Evolutionary conservation across 2,113 vertebrate species (phyloP).

Genomic region (Eurystomus gularis): DNA sequence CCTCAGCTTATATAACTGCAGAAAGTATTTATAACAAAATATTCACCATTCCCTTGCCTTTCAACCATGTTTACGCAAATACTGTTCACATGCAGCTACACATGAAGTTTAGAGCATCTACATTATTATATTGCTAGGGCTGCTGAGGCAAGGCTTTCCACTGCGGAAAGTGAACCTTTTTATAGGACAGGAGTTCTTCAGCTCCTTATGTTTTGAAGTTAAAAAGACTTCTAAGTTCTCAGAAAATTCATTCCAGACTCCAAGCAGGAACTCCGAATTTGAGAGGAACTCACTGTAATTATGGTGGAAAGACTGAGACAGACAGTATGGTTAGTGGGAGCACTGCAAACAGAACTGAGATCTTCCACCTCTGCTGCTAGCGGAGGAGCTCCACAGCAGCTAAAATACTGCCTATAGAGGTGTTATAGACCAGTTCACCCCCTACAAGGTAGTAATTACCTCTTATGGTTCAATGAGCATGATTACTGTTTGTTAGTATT

Average conservation of each 20-base stretch:
- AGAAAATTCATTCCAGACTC: conserved; percentile 25
- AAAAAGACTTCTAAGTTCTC: conserved; percentile 18
- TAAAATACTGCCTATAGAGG: background rate
- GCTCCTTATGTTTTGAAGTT: background rate
- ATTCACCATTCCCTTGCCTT: conserved; percentile 9
- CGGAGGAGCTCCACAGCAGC: background rate
- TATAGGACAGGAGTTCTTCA: background rate
- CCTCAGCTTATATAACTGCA: conserved; percentile 56
- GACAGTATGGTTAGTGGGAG: background rate
- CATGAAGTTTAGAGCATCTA: background rate
- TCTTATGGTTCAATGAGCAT: background rate
- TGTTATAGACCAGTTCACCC: background rate
- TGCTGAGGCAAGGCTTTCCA: conserved; percentile 26
- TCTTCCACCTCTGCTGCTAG: background rate
- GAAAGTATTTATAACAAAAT: conserved; percentile 58
- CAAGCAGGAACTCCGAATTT: background rate
- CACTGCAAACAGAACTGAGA: background rate
- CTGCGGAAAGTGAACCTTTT: background rate
- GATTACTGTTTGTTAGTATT: background rate
- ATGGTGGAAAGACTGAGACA: conserved; percentile 19
- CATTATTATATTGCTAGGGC: background rate
- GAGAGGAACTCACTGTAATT: background rate
- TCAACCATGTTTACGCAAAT: background rate
- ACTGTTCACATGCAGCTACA: conserved; percentile 5
- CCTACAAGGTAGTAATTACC: background rate